Evolutionary conservation across 2,888 invertebrate species (phyloP).

Genomic region (Stenichneumon culpator): DNA sequence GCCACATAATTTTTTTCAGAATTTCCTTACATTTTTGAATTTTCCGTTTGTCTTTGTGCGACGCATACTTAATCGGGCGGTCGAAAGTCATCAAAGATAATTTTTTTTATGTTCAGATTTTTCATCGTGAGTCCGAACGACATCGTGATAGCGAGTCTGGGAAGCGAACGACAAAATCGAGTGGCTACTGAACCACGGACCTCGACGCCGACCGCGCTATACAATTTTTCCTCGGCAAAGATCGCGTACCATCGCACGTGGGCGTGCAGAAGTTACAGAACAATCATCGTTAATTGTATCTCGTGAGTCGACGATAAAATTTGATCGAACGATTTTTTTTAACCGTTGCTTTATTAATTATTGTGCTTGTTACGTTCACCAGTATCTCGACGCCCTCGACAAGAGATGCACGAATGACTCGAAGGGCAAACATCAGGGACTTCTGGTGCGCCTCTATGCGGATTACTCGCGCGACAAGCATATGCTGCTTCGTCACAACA

Average conservation of each 20-base stretch:
- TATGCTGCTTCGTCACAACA: slow-evolving; percentile 95
- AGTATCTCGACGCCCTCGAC: slow-evolving; percentile 96
- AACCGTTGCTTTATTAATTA: neutral
- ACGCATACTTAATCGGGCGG: neutral
- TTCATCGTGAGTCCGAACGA: slow-evolving; percentile 98
- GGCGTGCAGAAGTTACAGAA: slow-evolving; percentile 93
- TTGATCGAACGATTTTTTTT: neutral
- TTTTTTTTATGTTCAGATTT: slow-evolving; percentile 86
- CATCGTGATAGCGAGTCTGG: slow-evolving; percentile 95
- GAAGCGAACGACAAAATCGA: slow-evolving; percentile 96
- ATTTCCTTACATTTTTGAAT: too few species aligned
- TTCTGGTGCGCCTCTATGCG: slow-evolving; percentile 95
- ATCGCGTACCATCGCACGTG: slow-evolving; percentile 90
- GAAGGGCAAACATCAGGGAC: slow-evolving; percentile 93
- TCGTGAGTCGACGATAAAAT: slow-evolving; percentile 86
- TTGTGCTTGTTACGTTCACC: neutral
- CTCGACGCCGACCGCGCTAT: slow-evolving; percentile 94
- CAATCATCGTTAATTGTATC: slow-evolving; percentile 91
- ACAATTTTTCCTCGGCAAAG: slow-evolving; percentile 91
- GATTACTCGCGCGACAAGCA: slow-evolving; percentile 94
- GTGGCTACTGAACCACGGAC: slow-evolving; percentile 95
- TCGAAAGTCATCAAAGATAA: too few species aligned
- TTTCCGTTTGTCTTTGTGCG: too few species aligned
- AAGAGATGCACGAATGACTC: slow-evolving; percentile 90
- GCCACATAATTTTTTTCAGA: too few species aligned